Evolutionary conservation across 2,888 invertebrate genomes (phyloP).

Genomic region (Eupithecia subfuscata): DNA sequence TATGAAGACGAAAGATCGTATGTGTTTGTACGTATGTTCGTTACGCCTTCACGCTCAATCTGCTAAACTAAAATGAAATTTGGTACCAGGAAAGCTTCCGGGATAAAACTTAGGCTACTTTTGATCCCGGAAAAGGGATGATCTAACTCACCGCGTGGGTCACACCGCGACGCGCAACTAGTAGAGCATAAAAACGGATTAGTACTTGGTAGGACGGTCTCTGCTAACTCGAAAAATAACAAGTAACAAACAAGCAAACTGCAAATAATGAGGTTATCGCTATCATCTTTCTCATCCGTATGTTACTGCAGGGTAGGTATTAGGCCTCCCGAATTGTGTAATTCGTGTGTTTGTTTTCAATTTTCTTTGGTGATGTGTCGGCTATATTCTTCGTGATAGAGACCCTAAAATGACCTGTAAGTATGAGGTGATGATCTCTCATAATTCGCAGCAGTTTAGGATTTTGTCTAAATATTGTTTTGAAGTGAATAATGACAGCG

Average conservation of each 20-base stretch:
- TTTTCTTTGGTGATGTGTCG: not conserved
- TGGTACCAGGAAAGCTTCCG: no score
- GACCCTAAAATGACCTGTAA: not conserved
- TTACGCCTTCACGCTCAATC: not conserved
- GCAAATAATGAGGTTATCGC: no score
- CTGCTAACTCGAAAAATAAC: no score
- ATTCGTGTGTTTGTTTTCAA: not conserved
- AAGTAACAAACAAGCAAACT: no score
- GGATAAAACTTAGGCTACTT: no score
- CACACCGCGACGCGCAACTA: no score
- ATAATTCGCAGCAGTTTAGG: constrained; percentile 6
- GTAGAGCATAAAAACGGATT: no score
- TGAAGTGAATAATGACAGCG: constrained; percentile 16
- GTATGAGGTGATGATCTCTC: not conserved
- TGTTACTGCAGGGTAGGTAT: not conserved
- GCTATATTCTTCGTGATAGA: constrained; percentile 1
- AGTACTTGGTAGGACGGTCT: no score
- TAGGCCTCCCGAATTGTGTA: no score
- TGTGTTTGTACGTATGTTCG: not conserved
- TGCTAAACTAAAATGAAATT: not conserved
- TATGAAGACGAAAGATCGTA: no score
- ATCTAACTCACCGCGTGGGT: no score
- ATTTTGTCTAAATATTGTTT: constrained; percentile 15
- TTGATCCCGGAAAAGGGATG: no score
- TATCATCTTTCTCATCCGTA: not conserved